Conservation (phyloP, 2,113 vertebrate species). For the Sinocyclocheilus grahami region DNA sequence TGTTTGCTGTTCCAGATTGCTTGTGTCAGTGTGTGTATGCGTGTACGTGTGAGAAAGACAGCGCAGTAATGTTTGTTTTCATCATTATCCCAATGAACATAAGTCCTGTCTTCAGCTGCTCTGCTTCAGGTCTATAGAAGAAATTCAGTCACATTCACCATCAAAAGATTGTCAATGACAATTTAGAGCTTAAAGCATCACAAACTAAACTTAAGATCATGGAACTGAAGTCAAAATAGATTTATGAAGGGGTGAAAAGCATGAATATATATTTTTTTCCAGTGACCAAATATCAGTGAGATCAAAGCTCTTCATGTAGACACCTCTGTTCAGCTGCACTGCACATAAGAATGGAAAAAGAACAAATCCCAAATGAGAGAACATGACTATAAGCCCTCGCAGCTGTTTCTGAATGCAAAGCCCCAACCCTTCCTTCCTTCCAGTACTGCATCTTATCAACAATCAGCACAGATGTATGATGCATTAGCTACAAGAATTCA, state of each 20-base stretch:
- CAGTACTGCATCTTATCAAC: neutral
- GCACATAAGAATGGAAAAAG: neutral
- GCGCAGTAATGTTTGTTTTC: constrained; percentile 4
- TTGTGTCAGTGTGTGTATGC: constrained; percentile 21
- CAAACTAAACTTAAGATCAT: constrained; percentile 4
- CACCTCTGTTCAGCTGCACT: neutral
- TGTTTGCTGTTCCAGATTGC: constrained; percentile 37
- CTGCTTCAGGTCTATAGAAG: neutral
- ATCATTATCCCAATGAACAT: constrained; percentile 19
- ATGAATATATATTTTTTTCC: neutral
- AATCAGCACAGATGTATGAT: neutral
- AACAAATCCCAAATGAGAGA: neutral
- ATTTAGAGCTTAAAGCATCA: neutral
- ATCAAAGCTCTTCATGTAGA: neutral
- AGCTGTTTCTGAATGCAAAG: constrained; percentile 3
- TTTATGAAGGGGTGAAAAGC: neutral
- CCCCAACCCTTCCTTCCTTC: neutral
- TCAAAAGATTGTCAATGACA: constrained; percentile 7
- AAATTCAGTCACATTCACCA: neutral
- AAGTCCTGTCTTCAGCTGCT: constrained; percentile 12
- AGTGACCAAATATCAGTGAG: neutral
- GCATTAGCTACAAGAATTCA: constrained; percentile 13
- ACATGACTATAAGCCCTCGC: neutral
- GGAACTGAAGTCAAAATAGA: neutral
- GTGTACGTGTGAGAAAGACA: neutral